Evolutionary conservation across 2,888 invertebrate genomes (phyloP).

Genomic region (Habroteleia sp.): DNA sequence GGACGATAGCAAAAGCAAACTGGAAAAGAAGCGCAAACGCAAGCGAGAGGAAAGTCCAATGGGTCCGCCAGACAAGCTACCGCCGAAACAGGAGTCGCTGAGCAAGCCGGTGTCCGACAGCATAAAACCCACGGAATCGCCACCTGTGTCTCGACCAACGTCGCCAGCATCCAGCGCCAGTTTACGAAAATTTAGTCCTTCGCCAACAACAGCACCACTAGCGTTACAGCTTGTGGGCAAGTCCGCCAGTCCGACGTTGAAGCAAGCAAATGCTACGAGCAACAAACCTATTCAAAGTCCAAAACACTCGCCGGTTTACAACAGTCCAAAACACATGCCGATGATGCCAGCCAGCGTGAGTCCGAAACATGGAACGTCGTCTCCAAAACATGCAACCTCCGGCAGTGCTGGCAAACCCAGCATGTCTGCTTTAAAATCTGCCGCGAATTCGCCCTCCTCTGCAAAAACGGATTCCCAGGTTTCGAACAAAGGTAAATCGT

Average conservation of each 20-base stretch:
- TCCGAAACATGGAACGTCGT: constrained; percentile 88
- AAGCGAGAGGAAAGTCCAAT: constrained; percentile 90
- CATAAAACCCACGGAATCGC: constrained; percentile 87
- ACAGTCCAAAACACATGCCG: constrained; percentile 87
- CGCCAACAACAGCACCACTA: constrained; percentile 86
- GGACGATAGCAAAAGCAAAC: constrained; percentile 80
- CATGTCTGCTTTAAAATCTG: constrained; percentile 92
- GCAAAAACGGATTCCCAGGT: constrained; percentile 75
- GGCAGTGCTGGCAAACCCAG: constrained; percentile 92
- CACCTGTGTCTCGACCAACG: constrained; percentile 83
- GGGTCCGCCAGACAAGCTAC: constrained; percentile 90
- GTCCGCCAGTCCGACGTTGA: constrained; percentile 81
- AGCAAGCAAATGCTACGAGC: constrained; percentile 79
- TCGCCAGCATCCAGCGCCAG: constrained; percentile 84
- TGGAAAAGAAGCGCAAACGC: constrained; percentile 88
- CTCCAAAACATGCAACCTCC: constrained; percentile 88
- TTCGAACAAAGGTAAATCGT: constrained; percentile 70
- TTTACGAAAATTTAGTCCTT: constrained; percentile 87
- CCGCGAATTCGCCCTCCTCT: constrained; percentile 82
- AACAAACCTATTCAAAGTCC: constrained; percentile 85
- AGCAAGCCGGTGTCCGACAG: constrained; percentile 88
- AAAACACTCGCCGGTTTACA: constrained; percentile 88
- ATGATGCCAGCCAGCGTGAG: constrained; percentile 86
- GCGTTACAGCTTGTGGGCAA: constrained; percentile 83
- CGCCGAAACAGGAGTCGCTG: constrained; percentile 86